A percentile compares a stretch with the other conserved stretches of the same genome.
These are phyloP conservation scores for Pavo muticus DNA, from an alignment of 2,113 vertebrate species.

Conservation along the genomic window DNA sequence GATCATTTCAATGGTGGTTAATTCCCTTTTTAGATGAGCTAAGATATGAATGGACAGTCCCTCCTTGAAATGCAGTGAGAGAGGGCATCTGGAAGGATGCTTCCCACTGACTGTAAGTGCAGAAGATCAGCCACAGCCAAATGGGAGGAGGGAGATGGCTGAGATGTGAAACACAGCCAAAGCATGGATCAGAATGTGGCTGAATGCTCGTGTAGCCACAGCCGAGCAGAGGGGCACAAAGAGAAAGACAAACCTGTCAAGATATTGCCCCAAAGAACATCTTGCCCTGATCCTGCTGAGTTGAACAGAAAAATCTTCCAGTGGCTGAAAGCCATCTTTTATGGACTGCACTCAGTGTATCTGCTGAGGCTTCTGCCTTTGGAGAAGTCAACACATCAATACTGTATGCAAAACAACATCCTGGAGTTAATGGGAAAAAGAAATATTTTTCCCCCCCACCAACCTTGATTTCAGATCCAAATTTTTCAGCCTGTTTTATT, in stretches of 20 bases:
- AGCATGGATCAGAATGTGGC: neutral
- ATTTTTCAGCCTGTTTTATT: neutral
- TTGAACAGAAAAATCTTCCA: neutral
- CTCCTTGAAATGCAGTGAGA: neutral
- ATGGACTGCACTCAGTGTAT: neutral
- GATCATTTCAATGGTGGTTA: slow-evolving; percentile 11
- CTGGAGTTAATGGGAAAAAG: neutral
- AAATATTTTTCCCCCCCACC: neutral
- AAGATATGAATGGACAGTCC: slow-evolving; percentile 13
- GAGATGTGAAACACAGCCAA: neutral
- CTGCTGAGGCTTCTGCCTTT: neutral
- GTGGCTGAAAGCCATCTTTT: neutral
- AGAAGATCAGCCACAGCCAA: neutral
- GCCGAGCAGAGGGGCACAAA: neutral
- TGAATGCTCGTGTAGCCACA: neutral
- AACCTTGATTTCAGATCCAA: neutral
- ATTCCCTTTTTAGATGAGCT: slow-evolving; percentile 31
- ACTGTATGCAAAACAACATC: neutral
- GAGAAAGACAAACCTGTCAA: neutral
- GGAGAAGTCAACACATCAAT: neutral
- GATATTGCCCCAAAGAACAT: neutral
- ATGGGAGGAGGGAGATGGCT: neutral
- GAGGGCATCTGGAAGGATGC: neutral
- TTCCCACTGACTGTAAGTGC: neutral
- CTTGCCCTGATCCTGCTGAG: neutral